Base-by-base conservation (phyloP, 2,888 invertebrate species). In the Agelastica alni region DNA sequence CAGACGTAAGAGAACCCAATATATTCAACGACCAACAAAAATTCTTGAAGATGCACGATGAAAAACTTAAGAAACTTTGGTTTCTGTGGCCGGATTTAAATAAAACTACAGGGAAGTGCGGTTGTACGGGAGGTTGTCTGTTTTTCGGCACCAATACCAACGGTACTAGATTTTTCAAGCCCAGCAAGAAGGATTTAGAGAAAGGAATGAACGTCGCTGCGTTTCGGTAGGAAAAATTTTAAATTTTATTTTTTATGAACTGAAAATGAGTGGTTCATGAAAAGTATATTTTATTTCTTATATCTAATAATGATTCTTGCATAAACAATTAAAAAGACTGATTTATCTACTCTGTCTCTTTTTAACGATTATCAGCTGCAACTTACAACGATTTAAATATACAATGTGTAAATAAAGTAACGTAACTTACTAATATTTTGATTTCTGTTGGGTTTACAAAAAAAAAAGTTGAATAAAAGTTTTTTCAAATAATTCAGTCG, bases 131-230 rank as follows among this genome's bases (percentile, higher is more conserved):
- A 2, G 96, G 96, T 0, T 96, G 96, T 71, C 82, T 83, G 7
- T 99, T 99, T 79, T 98, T 98, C 72, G 98, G 96, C 2, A 87
- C 85, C 48, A 96, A 96, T 75, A 84, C 86, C 69, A 95, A 96
- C 74, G 97, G 96, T 0, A 79, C 85, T 7, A 85, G 86, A 62
- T 96, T 96, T 77, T 91, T 97, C 63, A 91, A 91, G 70, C 93
- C 94, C 0, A 88, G 85, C 59, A 81, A 86, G 17, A 85, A 87
- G 53, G 93, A 93, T 77, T 78, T 91, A 31, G 84, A 85, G 51
- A 93, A 93, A 66, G 92, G 92, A 2, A 83, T 89, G 28, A 93
- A 93, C 68, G 84, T 93, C 51, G 92, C 93, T 2, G 85, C 87
- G 61, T 89, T 88, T 68, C 84, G 86, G 80, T 83, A 80, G 22